A percentile compares a stretch with the other conserved stretches of the same genome.
phyloP scores from a whole-genome alignment of 2,113 vertebrate genomes.

The Arothron firmamentum region DNA sequence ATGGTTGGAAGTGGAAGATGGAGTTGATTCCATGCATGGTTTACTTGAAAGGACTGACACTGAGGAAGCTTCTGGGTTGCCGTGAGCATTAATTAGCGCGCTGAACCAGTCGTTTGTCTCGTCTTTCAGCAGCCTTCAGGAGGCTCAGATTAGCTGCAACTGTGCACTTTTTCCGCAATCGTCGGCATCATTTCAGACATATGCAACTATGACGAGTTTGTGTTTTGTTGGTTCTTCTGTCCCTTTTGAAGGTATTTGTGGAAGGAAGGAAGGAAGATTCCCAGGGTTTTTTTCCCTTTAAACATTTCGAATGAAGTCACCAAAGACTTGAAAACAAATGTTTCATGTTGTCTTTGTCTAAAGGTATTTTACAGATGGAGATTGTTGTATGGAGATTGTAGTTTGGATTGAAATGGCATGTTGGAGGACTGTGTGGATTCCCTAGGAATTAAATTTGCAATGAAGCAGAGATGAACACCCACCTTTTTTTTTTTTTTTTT shows the following conservation, averaged over 20 bases:
- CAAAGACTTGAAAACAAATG: conserved; percentile 28
- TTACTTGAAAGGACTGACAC: conserved; percentile 39
- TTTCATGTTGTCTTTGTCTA: conserved; percentile 7
- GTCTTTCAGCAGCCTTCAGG: conserved; percentile 8
- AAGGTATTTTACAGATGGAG: conserved; percentile 9
- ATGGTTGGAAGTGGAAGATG: background rate
- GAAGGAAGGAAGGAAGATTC: conserved; percentile 18
- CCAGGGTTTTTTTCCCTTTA: conserved; percentile 18
- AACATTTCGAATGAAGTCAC: conserved; percentile 42
- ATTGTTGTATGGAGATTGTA: conserved; percentile 9
- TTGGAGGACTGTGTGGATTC: conserved; percentile 26
- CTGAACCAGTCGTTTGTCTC: conserved; percentile 25
- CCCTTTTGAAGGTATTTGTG: conserved; percentile 45
- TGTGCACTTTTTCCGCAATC: conserved; percentile 56
- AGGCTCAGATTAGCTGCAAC: conserved; percentile 8
- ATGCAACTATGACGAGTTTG: conserved; percentile 17
- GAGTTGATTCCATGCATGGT: conserved; percentile 13
- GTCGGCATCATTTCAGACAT: conserved; percentile 38
- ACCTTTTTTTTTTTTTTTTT: conserved; percentile 18
- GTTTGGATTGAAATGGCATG: conserved; percentile 11
- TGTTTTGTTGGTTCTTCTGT: conserved; percentile 39
- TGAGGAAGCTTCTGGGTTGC: background rate
- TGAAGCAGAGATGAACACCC: background rate
- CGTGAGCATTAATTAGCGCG: background rate
- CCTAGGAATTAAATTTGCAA: conserved; percentile 36